Evolutionary conservation across 2,797 vertebrate genomes (phyloP).

Genomic region (Chelidonichthys spinosus): DNA sequence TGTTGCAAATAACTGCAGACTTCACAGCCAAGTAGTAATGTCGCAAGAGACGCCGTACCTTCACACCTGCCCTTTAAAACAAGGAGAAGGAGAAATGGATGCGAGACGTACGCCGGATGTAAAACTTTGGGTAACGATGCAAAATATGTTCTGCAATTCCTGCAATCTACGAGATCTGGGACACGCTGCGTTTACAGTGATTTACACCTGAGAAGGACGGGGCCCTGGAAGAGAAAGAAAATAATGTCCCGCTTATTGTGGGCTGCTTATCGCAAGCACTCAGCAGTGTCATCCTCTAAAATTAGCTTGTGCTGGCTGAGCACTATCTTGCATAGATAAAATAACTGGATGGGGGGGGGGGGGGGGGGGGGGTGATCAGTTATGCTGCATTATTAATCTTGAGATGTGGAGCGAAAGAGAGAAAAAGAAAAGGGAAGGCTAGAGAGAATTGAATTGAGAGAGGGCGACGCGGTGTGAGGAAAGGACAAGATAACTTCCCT

Average conservation of each 20-base stretch:
- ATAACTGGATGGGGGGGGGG: conserved; percentile 48
- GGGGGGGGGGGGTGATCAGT: conserved; percentile 52
- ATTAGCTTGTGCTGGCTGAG: conserved; percentile 82
- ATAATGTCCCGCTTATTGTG: conserved; percentile 75
- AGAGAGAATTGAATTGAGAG: conserved; percentile 43
- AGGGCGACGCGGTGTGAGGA: conserved; percentile 27
- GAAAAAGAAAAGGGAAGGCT: conserved; percentile 18
- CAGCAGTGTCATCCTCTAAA: conserved; percentile 81
- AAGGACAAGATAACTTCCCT: conserved; percentile 61
- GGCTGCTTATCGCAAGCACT: conserved; percentile 77
- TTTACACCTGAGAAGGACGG: conserved; percentile 73
- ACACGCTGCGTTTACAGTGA: conserved; percentile 64
- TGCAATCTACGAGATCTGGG: conserved; percentile 66
- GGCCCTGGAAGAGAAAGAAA: conserved; percentile 67
- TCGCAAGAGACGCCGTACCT: not conserved
- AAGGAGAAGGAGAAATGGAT: not conserved
- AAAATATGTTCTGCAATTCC: conserved; percentile 53
- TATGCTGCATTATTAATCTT: conserved; percentile 75
- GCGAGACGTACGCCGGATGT: conserved; percentile 7
- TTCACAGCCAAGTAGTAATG: conserved; percentile 9
- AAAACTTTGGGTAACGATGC: conserved; percentile 50
- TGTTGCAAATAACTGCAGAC: conserved; percentile 12
- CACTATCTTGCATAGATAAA: conserved; percentile 78
- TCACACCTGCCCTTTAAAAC: conserved; percentile 10
- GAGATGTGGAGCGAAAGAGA: conserved; percentile 58